Percentiles rank a stretch among this genome's conserved stretches.
Conservation (phyloP, 2,797 vertebrate genomes). For the Mormyrops attenuatus region DNA sequence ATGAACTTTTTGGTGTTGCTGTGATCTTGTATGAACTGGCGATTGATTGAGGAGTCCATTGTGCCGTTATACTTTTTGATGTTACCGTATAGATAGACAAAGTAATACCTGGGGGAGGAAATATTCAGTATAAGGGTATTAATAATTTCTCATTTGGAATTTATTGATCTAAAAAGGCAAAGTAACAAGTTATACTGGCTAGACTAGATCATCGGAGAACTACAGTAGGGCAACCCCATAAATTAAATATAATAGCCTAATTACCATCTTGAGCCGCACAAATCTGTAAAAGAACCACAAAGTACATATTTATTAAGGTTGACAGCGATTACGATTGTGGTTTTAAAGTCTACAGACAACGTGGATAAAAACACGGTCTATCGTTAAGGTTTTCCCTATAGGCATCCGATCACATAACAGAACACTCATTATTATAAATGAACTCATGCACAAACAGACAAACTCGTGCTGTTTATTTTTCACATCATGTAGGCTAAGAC, state of each 20-base stretch:
- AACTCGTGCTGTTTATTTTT: neutral
- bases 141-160: neutral
- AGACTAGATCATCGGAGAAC: neutral
- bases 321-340: neutral
- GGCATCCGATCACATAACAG: conserved; percentile 1
- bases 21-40: conserved; percentile 68
- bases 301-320: neutral
- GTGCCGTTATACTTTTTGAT: conserved; percentile 66
- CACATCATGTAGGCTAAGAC: neutral
- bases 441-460: neutral
- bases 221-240: neutral
- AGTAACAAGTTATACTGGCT: neutral
- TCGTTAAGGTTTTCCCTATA: neutral
- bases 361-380: neutral
- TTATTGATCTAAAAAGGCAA: neutral
- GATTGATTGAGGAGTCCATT: conserved; percentile 53
- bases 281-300: conserved; percentile 71
- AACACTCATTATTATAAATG: neutral
- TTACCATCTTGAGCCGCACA: conserved; percentile 70
- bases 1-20: conserved; percentile 56
- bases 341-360: neutral
- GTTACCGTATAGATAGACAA: conserved; percentile 66
- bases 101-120: conserved; percentile 51
- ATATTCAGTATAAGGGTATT: neutral
- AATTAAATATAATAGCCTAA: conserved; percentile 9